These are phyloP conservation scores for Pseudochaenichthys georgianus DNA, from an alignment of 2,797 vertebrate genomes.

Conservation along the genomic window DNA sequence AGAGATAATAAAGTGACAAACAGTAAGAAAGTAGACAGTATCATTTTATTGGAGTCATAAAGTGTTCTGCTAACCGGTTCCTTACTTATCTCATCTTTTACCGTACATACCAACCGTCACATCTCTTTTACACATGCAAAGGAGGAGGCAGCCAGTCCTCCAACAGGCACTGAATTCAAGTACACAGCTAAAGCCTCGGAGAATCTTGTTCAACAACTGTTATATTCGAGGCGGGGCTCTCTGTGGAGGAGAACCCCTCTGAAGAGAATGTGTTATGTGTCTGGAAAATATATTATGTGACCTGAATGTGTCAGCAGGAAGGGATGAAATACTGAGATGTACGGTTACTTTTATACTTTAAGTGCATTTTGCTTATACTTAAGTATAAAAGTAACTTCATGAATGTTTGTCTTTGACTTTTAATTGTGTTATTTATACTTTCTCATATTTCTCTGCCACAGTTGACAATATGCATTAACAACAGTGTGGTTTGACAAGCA, in stretches of 20 bases:
- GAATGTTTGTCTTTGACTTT: neutral
- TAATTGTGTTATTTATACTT: too few species aligned
- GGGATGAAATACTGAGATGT: too few species aligned
- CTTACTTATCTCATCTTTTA: neutral
- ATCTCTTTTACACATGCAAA: conserved; percentile 30
- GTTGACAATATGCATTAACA: neutral
- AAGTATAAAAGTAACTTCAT: neutral
- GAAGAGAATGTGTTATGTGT: too few species aligned
- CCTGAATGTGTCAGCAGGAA: too few species aligned
- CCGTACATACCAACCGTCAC: too few species aligned
- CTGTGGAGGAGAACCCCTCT: too few species aligned
- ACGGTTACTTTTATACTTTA: too few species aligned
- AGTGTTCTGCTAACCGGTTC: neutral
- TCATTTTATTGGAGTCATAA: neutral
- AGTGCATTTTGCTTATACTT: neutral
- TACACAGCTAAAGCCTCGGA: neutral
- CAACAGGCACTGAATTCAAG: neutral
- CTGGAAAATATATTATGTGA: too few species aligned
- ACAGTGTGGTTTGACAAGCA: neutral
- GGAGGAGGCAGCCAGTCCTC: neutral
- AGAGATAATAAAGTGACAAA: neutral
- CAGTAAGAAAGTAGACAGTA: neutral
- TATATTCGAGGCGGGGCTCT: neutral
- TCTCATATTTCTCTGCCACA: neutral
- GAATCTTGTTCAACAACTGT: neutral